Evolutionary conservation across 2,797 vertebrate genomes (phyloP).

Genomic region (Gymnoscopelus braueri): DNA sequence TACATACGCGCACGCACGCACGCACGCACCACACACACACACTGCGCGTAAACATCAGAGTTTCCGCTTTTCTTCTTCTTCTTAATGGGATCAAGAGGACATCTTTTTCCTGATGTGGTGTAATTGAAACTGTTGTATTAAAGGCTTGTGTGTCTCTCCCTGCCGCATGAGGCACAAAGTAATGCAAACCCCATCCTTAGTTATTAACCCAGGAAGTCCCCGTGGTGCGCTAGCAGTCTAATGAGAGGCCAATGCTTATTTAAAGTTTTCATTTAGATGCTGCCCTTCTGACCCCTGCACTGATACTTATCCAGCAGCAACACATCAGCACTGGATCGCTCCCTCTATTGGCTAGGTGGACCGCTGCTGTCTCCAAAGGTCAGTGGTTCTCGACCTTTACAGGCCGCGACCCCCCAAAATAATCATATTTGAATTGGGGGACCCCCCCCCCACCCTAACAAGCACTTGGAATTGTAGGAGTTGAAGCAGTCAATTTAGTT

Average conservation of each 20-base stretch:
- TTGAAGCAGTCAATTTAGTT: too few species aligned
- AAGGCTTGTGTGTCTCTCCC: constrained; percentile 78
- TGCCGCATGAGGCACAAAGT: constrained; percentile 75
- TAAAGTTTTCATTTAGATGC: constrained; percentile 71
- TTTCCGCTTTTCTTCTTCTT: constrained; percentile 63
- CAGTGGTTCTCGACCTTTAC: neutral
- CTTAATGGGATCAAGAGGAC: constrained; percentile 78
- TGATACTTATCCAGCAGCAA: constrained; percentile 27
- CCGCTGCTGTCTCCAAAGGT: constrained; percentile 9
- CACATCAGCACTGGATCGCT: neutral
- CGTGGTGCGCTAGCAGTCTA: constrained; percentile 72
- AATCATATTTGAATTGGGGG: too few species aligned
- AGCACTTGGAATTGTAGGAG: too few species aligned
- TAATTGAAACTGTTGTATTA: constrained; percentile 83
- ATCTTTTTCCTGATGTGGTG: constrained; percentile 77
- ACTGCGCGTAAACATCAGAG: constrained; percentile 20
- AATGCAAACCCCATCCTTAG: constrained; percentile 73
- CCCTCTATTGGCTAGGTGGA: neutral
- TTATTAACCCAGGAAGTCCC: constrained; percentile 80
- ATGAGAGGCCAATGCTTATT: constrained; percentile 77
- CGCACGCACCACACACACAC: neutral
- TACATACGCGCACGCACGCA: neutral
- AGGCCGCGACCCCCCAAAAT: too few species aligned
- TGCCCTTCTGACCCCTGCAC: constrained; percentile 72
- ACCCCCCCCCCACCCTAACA: too few species aligned